Evolutionary conservation across 2,888 invertebrate species (phyloP).

Genomic region (Phasia obesa): DNA sequence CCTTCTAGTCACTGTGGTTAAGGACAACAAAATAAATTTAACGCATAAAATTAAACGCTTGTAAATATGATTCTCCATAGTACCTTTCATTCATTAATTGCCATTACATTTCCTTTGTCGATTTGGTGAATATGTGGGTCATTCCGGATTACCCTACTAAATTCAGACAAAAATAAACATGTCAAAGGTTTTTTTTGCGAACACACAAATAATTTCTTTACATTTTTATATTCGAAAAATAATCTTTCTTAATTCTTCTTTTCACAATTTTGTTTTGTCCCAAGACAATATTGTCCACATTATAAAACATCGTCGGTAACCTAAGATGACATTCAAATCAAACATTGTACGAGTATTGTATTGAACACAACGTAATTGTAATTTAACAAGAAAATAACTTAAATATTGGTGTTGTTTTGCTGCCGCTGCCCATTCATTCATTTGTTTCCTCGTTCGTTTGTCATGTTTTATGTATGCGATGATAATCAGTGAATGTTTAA

Average conservation of each 20-base stretch:
- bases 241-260: slow-evolving; percentile 17
- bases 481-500: slow-evolving; percentile 67
- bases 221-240: slow-evolving; percentile 36
- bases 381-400: slow-evolving; percentile 60
- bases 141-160: slow-evolving; percentile 37
- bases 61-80: slow-evolving; percentile 22
- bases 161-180: slow-evolving; percentile 12
- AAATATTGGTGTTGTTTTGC: slow-evolving; percentile 27
- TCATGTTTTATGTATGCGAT: slow-evolving; percentile 65
- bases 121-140: slow-evolving; percentile 43
- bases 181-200: slow-evolving; percentile 14
- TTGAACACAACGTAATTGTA: slow-evolving; percentile 53
- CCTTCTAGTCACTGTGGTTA: background rate
- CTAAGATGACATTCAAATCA: slow-evolving; percentile 65
- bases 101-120: slow-evolving; percentile 43
- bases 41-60: slow-evolving; percentile 26
- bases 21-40: background rate
- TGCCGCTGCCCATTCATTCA: slow-evolving; percentile 10
- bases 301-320: slow-evolving; percentile 48
- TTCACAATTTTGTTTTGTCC: background rate
- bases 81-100: slow-evolving; percentile 54
- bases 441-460: slow-evolving; percentile 41
- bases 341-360: slow-evolving; percentile 31
- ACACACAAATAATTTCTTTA: slow-evolving; percentile 32
- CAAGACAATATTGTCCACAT: slow-evolving; percentile 31